Evolutionary conservation across 1,140 invertebrate species (phyloP).

Genomic region (Penaeus japonicus): DNA sequence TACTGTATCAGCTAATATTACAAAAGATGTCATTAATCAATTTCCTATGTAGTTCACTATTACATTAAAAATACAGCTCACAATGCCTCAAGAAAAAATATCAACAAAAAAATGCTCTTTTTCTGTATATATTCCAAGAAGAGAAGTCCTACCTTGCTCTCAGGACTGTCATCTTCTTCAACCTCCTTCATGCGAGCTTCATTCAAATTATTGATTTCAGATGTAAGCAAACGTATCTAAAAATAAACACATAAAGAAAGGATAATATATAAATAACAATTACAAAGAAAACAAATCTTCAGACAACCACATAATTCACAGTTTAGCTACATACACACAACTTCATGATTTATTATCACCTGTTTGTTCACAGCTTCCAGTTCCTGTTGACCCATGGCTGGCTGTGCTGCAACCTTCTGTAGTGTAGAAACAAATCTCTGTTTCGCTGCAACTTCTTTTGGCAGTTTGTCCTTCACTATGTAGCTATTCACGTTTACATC

Average conservation of each 20-base stretch:
- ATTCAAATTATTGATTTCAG: conserved; percentile 54
- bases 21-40: not conserved
- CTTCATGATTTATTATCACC: conserved; percentile 63
- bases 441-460: conserved; percentile 73
- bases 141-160: conserved; percentile 47
- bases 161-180: conserved; percentile 54
- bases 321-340: not conserved
- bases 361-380: conserved; percentile 72
- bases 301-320: not conserved
- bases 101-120: not conserved
- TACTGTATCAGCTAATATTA: conserved; percentile 37
- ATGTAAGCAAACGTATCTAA: conserved; percentile 38
- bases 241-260: not conserved
- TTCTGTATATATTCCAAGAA: not conserved
- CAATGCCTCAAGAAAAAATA: not conserved
- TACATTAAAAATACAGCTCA: not conserved
- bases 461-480: conserved; percentile 80
- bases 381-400: conserved; percentile 75
- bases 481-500: conserved; percentile 79
- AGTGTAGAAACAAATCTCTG: conserved; percentile 76
- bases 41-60: not conserved
- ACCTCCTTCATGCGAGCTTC: conserved; percentile 56
- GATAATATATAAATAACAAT: not conserved
- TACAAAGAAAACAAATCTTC: not conserved
- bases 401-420: conserved; percentile 73